Evolutionary conservation across 2,797 vertebrate genomes (phyloP).

Genomic region (Acanthurus leucopareius): DNA sequence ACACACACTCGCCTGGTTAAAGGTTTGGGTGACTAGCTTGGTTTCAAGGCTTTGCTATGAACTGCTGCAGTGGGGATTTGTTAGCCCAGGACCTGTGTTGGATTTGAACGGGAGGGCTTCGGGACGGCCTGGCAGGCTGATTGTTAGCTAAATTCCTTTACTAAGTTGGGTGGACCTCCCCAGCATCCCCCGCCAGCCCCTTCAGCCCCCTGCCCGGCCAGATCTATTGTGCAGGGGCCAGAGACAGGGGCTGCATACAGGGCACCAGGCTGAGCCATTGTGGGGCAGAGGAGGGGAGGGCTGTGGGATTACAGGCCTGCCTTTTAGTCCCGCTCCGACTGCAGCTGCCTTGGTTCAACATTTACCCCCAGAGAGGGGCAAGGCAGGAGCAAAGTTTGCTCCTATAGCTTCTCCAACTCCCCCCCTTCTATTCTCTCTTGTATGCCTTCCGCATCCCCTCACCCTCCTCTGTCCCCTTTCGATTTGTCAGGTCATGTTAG

Average conservation of each 20-base stretch:
- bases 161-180: constrained; percentile 70
- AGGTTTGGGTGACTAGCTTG: constrained; percentile 43
- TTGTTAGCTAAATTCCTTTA: constrained; percentile 82
- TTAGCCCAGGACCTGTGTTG: constrained; percentile 55
- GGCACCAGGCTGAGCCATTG: constrained; percentile 78
- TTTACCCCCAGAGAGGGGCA: constrained; percentile 50
- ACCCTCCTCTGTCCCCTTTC: constrained; percentile 57
- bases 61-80: constrained; percentile 65
- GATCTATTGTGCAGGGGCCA: constrained; percentile 77
- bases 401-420: constrained; percentile 51
- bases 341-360: constrained; percentile 77
- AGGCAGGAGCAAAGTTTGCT: constrained; percentile 46
- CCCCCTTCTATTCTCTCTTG: constrained; percentile 30
- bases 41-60: constrained; percentile 51
- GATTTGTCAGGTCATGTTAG: constrained; percentile 84
- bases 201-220: constrained; percentile 66
- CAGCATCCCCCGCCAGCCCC: constrained; percentile 40
- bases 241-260: constrained; percentile 73
- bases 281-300: constrained; percentile 61
- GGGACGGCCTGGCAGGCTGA: constrained; percentile 66
- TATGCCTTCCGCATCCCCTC: constrained; percentile 58
- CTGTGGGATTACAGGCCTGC: constrained; percentile 73
- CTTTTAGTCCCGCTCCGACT: constrained; percentile 77
- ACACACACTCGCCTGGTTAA: constrained; percentile 60
- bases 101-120: constrained; percentile 68